These are phyloP conservation scores for Sipunculus nudus DNA, from an alignment of 2,888 invertebrate genomes.

Conservation along the genomic window DNA sequence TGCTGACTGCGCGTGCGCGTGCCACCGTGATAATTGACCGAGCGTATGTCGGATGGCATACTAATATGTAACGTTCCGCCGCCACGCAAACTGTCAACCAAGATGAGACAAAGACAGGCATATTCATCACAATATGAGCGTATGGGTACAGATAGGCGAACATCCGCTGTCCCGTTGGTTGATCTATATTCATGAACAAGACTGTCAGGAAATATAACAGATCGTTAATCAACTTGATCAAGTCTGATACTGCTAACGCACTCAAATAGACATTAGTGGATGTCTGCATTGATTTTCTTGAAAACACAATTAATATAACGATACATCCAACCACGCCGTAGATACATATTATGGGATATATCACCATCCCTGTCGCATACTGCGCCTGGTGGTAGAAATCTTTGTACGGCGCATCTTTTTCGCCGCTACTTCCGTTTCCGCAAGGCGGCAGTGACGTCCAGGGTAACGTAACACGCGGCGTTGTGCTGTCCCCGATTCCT, in stretches of 20 bases:
- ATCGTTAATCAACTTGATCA: conserved; percentile 57
- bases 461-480: no score
- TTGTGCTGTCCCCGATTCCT: no score
- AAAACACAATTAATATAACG: conserved; percentile 51
- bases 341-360: conserved; percentile 55
- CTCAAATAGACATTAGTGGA: conserved; percentile 59
- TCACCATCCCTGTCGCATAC: conserved; percentile 53
- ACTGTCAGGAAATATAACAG: conserved; percentile 53
- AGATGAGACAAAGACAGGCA: conserved; percentile 54
- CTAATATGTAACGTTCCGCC: conserved; percentile 57
- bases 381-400: conserved; percentile 52
- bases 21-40: conserved; percentile 47
- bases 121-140: conserved; percentile 60
- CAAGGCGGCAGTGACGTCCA: no score
- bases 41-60: conserved; percentile 55
- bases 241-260: conserved; percentile 57
- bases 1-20: conserved; percentile 44
- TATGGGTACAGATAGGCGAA: conserved; percentile 55
- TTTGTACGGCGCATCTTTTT: conserved; percentile 32
- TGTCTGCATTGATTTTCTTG: conserved; percentile 50
- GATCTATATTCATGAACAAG: conserved; percentile 40
- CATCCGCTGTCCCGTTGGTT: conserved; percentile 42
- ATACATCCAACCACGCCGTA: conserved; percentile 56
- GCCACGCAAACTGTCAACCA: conserved; percentile 63
- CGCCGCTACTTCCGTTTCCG: no score